Base-by-base conservation (phyloP, 2,113 vertebrate genomes). In the Cinclus mexicanus region DNA sequence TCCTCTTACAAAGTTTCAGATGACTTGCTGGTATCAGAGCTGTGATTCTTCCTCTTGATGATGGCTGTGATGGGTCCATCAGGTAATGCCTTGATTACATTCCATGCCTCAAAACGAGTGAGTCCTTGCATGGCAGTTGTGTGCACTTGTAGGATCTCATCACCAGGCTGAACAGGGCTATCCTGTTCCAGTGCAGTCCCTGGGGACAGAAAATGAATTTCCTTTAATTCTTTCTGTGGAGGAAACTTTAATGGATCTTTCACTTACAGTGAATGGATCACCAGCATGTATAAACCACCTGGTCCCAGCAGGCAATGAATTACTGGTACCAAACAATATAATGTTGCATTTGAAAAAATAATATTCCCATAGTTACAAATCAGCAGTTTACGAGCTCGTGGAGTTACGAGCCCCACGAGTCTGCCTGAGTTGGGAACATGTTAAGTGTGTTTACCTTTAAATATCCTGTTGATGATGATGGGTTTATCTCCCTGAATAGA, bases 101-200 rank as follows among this genome's bases (percentile, higher is more conserved):
- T 99, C 99, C 99, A 99, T 5, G 99, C 99, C 91, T 99, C 99
- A 5, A 99, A 99, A n/a, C 99, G 98, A 2, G 98, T 98, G 84
- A 99, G 98, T 42, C 99, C 99, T 90, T 98, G 98, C 91, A 98
- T 67, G 47, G 83, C 61, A 13, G 92, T 92, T 26, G 97, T 97
- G 65, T 99, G 98, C 56, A 99, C 95, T 64, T 98, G 98, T 83
- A 99, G 35, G 33, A 99, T 68, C 71, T 99, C 98, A 19, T 99
- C 99, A 0, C 99, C 99, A 2, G 97, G 97, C 96, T 98, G 98
- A 59, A 99, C 96, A 2, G 95, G 89, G 67, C 97, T 96, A 2
- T 92, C 98, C 91, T 98, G 98, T 75, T 99, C 99, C 4, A 98
- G 94, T 4, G 97, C 92, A 26, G 97, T 98, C 41, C 99, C 99